A percentile compares a stretch with the other conserved stretches of the same genome.
phyloP scores from a whole-genome alignment of 2,888 invertebrate genomes.

The Vanessa cardui region DNA sequence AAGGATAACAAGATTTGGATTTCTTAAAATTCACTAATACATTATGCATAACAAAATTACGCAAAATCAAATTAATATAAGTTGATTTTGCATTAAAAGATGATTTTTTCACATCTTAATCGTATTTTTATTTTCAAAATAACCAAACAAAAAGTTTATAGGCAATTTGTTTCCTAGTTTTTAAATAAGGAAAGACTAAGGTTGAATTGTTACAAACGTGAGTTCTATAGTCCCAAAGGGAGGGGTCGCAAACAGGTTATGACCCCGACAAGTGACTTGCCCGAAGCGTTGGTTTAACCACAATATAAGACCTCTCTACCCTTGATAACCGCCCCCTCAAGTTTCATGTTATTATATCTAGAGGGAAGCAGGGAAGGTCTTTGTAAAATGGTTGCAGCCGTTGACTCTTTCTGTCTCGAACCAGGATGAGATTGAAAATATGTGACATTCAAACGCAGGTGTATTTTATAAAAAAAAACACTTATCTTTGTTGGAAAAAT shows the following conservation, averaged over 20 bases:
- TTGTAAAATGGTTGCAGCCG: conserved; percentile 53
- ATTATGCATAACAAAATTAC: too few relatives aligned
- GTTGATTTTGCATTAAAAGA: too few relatives aligned
- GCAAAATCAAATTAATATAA: too few relatives aligned
- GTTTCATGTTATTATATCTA: conserved; percentile 38
- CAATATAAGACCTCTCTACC: conserved; percentile 55
- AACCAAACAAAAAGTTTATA: conserved; percentile 3
- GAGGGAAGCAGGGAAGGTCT: conserved; percentile 50
- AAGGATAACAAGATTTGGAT: neutral
- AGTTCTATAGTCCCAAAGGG: conserved; percentile 70
- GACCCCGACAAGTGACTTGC: conserved; percentile 82
- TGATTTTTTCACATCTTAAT: too few relatives aligned
- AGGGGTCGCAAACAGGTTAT: conserved; percentile 83
- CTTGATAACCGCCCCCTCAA: conserved; percentile 49
- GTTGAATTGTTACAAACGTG: conserved; percentile 72
- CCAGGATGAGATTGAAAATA: conserved; percentile 77
- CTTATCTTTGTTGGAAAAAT: neutral
- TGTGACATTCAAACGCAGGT: conserved; percentile 50
- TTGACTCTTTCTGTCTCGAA: conserved; percentile 71
- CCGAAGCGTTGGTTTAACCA: conserved; percentile 72
- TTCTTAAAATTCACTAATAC: too few relatives aligned
- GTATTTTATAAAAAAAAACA: conserved; percentile 35
- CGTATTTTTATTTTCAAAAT: neutral
- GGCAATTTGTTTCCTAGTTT: conserved; percentile 33
- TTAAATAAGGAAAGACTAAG: conserved; percentile 40